Conservation (phyloP, 2,113 vertebrate genomes). For the Zapus hudsonius region DNA sequence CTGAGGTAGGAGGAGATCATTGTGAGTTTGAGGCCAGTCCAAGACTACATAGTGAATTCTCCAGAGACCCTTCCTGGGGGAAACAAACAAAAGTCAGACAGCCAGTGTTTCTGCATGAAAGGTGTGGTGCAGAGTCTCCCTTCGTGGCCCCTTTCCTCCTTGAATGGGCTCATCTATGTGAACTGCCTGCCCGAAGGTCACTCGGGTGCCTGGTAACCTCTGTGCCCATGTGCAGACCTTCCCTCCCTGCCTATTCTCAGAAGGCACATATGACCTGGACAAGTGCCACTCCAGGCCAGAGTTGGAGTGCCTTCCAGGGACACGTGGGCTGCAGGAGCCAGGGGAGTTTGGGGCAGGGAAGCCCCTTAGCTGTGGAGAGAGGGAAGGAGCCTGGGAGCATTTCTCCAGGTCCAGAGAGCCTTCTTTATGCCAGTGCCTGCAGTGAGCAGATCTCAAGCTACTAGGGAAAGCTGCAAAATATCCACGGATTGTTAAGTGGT, state of each 20-base stretch:
- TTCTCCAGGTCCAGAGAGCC: neutral
- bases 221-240: neutral
- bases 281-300: too few species aligned
- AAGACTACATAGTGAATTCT: too few species aligned
- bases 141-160: neutral
- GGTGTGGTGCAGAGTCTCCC: neutral
- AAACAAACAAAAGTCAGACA: too few species aligned
- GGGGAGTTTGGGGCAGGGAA: neutral
- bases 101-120: neutral
- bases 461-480: neutral
- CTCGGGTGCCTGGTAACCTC: neutral
- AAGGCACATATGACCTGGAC: neutral
- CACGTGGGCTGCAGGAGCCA: neutral
- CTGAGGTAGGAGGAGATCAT: too few species aligned
- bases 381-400: too few species aligned
- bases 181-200: neutral
- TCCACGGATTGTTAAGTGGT: neutral
- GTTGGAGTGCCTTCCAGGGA: neutral
- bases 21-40: too few species aligned
- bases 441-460: slow-evolving; percentile 12
- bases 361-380: neutral
- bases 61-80: too few species aligned
- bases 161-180: neutral
- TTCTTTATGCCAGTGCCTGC: neutral
- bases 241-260: neutral